phyloP scores from a whole-genome alignment of 2,113 vertebrate genomes.

The Daboia siamensis region DNA sequence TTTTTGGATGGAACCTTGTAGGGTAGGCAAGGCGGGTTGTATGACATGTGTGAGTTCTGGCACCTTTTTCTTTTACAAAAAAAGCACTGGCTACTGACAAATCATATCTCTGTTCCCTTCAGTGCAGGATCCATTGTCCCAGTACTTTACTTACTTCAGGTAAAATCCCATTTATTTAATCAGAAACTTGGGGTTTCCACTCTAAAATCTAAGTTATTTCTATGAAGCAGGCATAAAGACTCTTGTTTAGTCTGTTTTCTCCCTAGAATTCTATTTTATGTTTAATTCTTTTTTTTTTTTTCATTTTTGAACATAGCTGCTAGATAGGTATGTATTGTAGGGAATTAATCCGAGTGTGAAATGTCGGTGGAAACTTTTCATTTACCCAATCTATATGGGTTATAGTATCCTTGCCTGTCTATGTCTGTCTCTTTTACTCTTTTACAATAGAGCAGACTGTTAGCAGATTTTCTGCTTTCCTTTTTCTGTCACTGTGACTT shows the following conservation, averaged over 20 bases:
- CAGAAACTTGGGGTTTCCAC: not conserved
- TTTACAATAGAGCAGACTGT: not conserved
- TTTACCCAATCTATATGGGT: not conserved
- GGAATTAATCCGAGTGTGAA: not conserved
- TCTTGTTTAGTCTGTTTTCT: not conserved
- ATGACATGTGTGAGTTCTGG: too few relatives aligned
- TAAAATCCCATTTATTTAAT: not conserved
- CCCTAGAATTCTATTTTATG: not conserved
- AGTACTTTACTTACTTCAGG: not conserved
- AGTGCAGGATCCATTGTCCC: not conserved
- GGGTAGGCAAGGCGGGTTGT: too few relatives aligned
- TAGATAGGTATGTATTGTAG: not conserved
- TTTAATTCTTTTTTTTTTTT: not conserved
- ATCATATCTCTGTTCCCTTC: accelerated
- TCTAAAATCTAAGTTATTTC: not conserved
- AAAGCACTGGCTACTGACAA: not conserved
- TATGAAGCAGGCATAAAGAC: not conserved
- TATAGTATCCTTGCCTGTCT: not conserved
- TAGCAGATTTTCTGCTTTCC: not conserved
- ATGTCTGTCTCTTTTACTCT: not conserved
- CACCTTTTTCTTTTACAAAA: too few relatives aligned
- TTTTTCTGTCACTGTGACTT: not conserved
- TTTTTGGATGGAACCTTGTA: too few relatives aligned
- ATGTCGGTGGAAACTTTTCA: not conserved
- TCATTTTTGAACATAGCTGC: not conserved